A percentile compares a stretch with the other conserved stretches of the same genome.
Conservation (phyloP, 1,140 invertebrate species). For the Steinernema khuongi region DNA sequence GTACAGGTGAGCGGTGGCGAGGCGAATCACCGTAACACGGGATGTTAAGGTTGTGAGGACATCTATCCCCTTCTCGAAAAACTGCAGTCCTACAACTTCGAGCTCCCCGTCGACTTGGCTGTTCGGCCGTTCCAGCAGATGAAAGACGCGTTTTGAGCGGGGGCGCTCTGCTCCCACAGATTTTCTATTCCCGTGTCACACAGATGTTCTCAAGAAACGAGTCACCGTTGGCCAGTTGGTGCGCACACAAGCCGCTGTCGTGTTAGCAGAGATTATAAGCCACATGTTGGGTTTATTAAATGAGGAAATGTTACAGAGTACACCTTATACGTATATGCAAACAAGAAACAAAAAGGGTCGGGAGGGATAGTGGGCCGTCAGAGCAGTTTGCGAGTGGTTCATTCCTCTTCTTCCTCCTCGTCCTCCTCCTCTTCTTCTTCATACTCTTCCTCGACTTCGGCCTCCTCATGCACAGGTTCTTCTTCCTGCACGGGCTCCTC, state of each 20-base stretch:
- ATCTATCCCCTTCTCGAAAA: slow-evolving; percentile 80
- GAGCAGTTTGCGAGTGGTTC: too few species aligned
- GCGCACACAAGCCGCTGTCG: neutral
- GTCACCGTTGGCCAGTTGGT: neutral
- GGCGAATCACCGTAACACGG: neutral
- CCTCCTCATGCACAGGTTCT: neutral
- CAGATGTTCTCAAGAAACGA: too few species aligned
- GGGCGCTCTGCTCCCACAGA: too few species aligned
- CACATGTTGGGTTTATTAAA: slow-evolving; percentile 2
- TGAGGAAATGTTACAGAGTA: neutral
- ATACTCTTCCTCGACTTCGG: neutral
- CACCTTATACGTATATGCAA: neutral
- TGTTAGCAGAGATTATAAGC: neutral
- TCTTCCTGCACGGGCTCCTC: slow-evolving; percentile 20
- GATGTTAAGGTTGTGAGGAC: slow-evolving; percentile 82
- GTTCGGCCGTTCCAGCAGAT: slow-evolving; percentile 93
- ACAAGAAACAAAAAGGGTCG: neutral
- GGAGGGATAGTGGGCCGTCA: neutral
- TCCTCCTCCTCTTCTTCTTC: slow-evolving; percentile 1
- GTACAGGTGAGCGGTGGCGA: slow-evolving; percentile 69
- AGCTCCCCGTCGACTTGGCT: slow-evolving; percentile 87
- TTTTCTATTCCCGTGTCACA: too few species aligned
- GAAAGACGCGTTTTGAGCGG: slow-evolving; percentile 78
- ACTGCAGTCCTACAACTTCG: slow-evolving; percentile 78
- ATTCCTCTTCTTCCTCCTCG: too few species aligned